Conservation (phyloP, 2,888 invertebrate genomes). For the Anarsia innoxiella region DNA sequence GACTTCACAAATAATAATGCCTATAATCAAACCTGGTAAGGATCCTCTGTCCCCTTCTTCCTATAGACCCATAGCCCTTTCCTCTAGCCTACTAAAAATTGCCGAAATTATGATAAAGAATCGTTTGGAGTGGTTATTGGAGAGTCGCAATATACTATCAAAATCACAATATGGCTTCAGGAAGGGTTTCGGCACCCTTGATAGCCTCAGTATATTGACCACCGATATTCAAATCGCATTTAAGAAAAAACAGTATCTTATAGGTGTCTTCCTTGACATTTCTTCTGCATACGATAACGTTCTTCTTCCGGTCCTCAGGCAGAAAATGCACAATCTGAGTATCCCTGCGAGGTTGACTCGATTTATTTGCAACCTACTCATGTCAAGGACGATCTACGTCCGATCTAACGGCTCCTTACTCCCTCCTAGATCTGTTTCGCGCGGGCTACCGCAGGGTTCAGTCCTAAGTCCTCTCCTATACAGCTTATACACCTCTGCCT, state of each 20-base stretch:
- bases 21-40: constrained; percentile 23
- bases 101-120: constrained; percentile 22
- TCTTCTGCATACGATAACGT: constrained; percentile 12
- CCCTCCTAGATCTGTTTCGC: constrained; percentile 16
- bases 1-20: constrained; percentile 23
- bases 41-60: constrained; percentile 11
- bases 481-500: not conserved
- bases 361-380: constrained; percentile 17
- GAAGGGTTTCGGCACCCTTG: constrained; percentile 23
- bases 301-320: constrained; percentile 10
- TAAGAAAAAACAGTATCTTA: not conserved
- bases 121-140: constrained; percentile 22
- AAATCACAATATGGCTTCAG: constrained; percentile 24
- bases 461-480: not conserved
- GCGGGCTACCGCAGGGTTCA: constrained; percentile 22
- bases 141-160: constrained; percentile 14
- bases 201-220: constrained; percentile 22
- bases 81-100: constrained; percentile 19
- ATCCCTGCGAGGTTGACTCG: constrained; percentile 19
- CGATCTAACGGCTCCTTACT: constrained; percentile 3
- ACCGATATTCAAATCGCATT: constrained; percentile 13
- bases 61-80: constrained; percentile 22
- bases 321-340: constrained; percentile 19
- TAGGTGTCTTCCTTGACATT: constrained; percentile 12
- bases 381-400: constrained; percentile 13